Base-by-base conservation (phyloP, 2,888 invertebrate genomes). In the Acronicta alni region DNA sequence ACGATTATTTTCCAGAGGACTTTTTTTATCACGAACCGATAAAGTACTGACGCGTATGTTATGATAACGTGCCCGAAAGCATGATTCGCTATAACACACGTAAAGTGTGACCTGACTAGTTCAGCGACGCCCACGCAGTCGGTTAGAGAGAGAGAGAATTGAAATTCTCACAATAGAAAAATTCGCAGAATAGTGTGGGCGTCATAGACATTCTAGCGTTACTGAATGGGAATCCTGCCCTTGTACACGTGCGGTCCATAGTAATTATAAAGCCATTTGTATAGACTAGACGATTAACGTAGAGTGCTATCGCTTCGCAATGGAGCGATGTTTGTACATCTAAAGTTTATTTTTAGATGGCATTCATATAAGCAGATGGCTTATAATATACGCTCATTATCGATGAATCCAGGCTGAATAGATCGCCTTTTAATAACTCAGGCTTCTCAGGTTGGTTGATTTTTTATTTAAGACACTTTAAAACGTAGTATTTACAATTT, bases 21-120 rank as follows among this genome's bases (percentile, higher is more conserved):
- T 35, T 2, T 70, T 77, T 81, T 83, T 81, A 82, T 84, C 80
- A 78, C 68, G 54, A 44, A 48, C 53, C 75, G 81, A 83, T 84
- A 83, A n/a, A 80, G 65, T 67, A 58, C 58, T 65, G 69, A 75
- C 72, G 64, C 76, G 68, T 79, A 83, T 83, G 72, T 78, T 75
- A 68, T 65, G 80, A 81, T 81, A 83, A 75, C 71, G 58, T 56
- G 55, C 54, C 38, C 15, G 39, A 56, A 58, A 59, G 48, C 51
- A 70, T 73, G 61, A 77, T 81, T 79, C 70, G 71, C 67, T 61
- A 70, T 63, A 55, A 72, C 57, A 60, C 59, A 57, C 51, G 39
- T 62, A 61, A 55, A 56, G 44, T 43, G 49, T 43, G 41, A 45
- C 30, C 32, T 15, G 38, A 56, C 48, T 37, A 52, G 41, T 41